Evolutionary conservation across 2,888 invertebrate genomes (phyloP).

Genomic region (Tillus elongatus): DNA sequence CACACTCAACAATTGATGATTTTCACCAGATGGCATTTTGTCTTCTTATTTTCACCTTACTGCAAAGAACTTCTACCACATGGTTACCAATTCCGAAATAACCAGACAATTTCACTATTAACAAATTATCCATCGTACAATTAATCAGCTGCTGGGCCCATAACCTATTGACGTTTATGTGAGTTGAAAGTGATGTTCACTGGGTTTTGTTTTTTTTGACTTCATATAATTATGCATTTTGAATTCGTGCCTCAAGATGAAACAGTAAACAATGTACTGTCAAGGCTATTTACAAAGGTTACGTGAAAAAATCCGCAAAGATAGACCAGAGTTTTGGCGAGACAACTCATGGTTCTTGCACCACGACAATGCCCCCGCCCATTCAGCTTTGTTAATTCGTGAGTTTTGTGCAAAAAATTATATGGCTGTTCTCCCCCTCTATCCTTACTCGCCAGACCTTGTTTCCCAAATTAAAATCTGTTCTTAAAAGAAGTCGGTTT

Average conservation of each 20-base stretch:
- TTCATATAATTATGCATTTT: background rate
- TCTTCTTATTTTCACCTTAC: too few relatives aligned
- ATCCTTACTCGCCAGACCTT: conserved; percentile 2
- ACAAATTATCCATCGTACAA: too few relatives aligned
- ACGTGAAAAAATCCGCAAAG: conserved; percentile 3
- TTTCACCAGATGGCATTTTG: too few relatives aligned
- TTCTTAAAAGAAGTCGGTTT: background rate
- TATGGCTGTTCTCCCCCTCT: background rate
- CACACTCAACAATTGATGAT: too few relatives aligned
- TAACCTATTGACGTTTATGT: too few relatives aligned
- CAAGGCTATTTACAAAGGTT: background rate
- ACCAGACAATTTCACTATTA: too few relatives aligned
- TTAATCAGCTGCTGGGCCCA: too few relatives aligned
- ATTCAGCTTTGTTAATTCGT: background rate
- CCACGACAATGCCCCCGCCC: conserved; percentile 3
- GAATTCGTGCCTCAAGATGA: background rate
- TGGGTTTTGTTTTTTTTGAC: background rate
- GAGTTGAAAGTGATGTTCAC: conserved; percentile 3
- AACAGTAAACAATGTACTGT: background rate
- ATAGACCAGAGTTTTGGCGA: background rate
- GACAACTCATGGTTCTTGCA: too few relatives aligned
- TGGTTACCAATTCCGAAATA: too few relatives aligned
- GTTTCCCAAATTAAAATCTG: background rate
- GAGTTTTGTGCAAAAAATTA: background rate
- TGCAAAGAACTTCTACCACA: too few relatives aligned